Percentiles rank a stretch among this genome's conserved stretches.
Conservation (phyloP, 2,113 vertebrate species). For the Phocoena phocoena region DNA sequence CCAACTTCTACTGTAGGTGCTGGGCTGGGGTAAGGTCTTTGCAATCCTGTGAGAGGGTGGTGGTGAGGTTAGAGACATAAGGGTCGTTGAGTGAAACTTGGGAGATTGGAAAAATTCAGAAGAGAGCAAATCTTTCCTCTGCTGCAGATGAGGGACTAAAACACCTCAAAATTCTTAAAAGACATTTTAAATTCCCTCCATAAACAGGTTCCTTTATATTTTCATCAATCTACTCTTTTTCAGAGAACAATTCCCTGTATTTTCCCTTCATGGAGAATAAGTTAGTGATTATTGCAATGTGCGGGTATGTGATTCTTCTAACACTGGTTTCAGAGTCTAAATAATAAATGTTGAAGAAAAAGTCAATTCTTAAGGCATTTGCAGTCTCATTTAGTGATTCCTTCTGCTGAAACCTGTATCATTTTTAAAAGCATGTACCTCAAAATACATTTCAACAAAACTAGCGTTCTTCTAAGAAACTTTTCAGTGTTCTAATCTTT, state of each 20-base stretch:
- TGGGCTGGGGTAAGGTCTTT: neutral
- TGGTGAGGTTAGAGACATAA: neutral
- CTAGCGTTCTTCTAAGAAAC: neutral
- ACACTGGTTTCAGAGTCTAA: neutral
- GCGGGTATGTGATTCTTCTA: neutral
- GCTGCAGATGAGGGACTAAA: neutral
- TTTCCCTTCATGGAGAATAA: neutral
- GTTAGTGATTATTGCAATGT: neutral
- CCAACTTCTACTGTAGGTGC: slow-evolving; percentile 60
- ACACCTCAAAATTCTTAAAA: neutral
- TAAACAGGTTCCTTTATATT: neutral
- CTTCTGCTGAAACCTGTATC: neutral
- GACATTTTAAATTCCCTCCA: neutral
- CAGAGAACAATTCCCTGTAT: neutral
- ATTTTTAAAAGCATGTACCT: neutral
- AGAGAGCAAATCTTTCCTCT: neutral
- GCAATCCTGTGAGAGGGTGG: neutral
- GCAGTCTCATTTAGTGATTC: neutral
- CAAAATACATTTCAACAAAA: neutral
- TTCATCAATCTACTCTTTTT: neutral
- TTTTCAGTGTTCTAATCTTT: neutral
- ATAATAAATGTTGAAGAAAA: neutral
- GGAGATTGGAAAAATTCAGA: neutral
- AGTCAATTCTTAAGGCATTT: neutral
- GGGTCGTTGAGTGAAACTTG: neutral